Percentiles rank a stretch among this genome's conserved stretches.
phyloP scores from a whole-genome alignment of 2,113 vertebrate species.

The Canis aureus region DNA sequence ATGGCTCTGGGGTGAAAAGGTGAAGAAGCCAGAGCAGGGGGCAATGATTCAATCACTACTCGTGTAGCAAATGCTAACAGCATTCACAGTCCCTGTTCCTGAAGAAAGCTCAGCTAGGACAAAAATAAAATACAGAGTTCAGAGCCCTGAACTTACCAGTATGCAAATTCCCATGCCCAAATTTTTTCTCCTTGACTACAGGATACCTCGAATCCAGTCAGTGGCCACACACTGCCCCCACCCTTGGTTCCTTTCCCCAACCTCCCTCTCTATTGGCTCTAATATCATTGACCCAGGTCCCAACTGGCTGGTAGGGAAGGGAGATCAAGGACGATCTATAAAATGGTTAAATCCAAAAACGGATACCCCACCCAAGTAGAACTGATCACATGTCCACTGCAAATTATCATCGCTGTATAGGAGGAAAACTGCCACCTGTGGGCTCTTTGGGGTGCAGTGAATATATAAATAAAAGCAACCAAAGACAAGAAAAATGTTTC shows the following conservation, averaged over 20 bases:
- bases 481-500: not conserved
- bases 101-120: not conserved
- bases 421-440: not conserved
- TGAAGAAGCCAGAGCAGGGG: not conserved
- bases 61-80: fast-evolving
- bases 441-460: not conserved
- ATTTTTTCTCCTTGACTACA: not conserved
- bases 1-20: not conserved
- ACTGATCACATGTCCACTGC: fast-evolving
- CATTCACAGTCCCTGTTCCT: not conserved
- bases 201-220: not conserved
- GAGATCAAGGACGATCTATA: not conserved
- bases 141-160: not conserved
- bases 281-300: not conserved
- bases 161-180: fast-evolving
- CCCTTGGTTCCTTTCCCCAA: not conserved
- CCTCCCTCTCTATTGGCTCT: not conserved
- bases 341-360: not conserved
- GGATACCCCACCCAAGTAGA: too few species aligned
- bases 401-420: fast-evolving
- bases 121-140: fast-evolving
- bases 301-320: not conserved
- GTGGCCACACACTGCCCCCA: not conserved
- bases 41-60: not conserved
- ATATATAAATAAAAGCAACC: not conserved